These are phyloP conservation scores for Sebastes jordani DNA, from an alignment of 2,797 vertebrate genomes.

Conservation along the genomic window DNA sequence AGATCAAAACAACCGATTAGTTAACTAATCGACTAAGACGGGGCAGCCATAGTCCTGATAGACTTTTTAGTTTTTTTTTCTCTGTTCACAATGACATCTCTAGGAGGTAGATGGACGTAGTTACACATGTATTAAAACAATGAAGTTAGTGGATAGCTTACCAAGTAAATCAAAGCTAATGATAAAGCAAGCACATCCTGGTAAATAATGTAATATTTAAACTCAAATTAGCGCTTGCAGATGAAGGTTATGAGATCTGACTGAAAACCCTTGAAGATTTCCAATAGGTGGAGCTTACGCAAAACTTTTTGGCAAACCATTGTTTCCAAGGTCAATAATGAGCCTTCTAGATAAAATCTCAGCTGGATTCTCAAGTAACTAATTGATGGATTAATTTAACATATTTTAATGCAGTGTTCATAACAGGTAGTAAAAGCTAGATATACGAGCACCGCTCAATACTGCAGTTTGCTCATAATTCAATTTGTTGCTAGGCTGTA, in stretches of 20 bases:
- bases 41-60: neutral
- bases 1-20: too few relatives aligned
- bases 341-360: neutral
- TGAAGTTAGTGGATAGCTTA: neutral
- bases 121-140: neutral
- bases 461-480: neutral
- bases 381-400: neutral
- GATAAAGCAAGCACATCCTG: neutral
- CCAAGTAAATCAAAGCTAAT: neutral
- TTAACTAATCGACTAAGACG: accelerated
- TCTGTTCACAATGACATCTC: neutral
- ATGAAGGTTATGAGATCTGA: too few relatives aligned
- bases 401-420: neutral
- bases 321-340: neutral
- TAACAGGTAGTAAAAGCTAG: neutral
- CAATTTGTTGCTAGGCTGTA: neutral
- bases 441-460: neutral
- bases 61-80: neutral
- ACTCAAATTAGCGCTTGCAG: neutral
- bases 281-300: neutral
- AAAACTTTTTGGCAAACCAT: neutral
- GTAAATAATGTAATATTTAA: neutral
- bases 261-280: neutral
- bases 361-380: neutral
- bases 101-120: neutral